Conservation (phyloP, 2,888 invertebrate genomes). For the Enchytraeus crypticus region DNA sequence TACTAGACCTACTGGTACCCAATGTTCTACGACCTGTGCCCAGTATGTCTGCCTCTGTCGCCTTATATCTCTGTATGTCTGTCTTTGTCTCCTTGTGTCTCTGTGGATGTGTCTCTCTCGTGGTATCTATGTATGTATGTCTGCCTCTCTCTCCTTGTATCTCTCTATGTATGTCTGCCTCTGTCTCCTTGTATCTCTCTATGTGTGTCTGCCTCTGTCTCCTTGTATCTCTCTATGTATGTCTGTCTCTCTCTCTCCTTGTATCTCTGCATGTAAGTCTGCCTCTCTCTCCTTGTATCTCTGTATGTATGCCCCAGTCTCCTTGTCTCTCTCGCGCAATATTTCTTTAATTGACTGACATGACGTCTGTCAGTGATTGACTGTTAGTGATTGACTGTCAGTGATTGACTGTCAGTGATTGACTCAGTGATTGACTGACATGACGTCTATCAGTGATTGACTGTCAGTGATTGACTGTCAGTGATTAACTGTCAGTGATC, state of each 20-base stretch:
- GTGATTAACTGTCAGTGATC: too few relatives aligned
- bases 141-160: background rate
- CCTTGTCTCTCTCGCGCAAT: too few relatives aligned
- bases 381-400: background rate
- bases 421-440: background rate
- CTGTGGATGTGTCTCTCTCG: background rate
- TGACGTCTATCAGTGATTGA: too few relatives aligned
- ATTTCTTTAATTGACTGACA: background rate
- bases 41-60: background rate
- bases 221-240: too few relatives aligned
- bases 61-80: background rate
- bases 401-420: background rate
- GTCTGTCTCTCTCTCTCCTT: too few relatives aligned
- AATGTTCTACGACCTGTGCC: slow-evolving; percentile 17
- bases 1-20: slow-evolving; percentile 16
- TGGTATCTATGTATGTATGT: background rate
- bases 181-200: too few relatives aligned
- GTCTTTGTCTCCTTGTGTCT: background rate
- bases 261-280: too few relatives aligned
- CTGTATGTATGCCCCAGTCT: too few relatives aligned
- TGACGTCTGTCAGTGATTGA: background rate
- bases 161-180: too few relatives aligned
- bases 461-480: too few relatives aligned
- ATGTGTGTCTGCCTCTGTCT: too few relatives aligned
- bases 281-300: too few relatives aligned